Base-by-base conservation (phyloP, 2,888 invertebrate species). In the Azorinus chamasolen region DNA sequence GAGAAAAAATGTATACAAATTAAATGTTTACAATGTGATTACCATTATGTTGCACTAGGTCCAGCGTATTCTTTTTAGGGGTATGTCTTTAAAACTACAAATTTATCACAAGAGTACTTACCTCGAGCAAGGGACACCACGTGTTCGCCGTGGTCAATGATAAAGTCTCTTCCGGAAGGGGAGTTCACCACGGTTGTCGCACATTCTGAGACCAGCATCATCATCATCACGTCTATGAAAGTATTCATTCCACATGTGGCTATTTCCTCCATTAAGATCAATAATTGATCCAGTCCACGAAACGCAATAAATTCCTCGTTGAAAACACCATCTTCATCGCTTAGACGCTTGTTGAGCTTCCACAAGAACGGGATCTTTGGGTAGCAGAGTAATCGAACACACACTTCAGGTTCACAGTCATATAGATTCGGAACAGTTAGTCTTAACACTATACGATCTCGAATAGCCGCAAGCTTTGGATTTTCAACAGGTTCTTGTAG, bases 161-260 rank as follows among this genome's bases (percentile, higher is more conserved):
- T 53, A 37, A 65, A 76, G 20, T 76, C 76, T 51, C 57, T 32
- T 5, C 76, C 80, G n/a, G 80, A 59, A 27, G 64, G 50, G 2
- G 76, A 73, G 62, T 76, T 76, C n/a, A 80, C 76, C n/a, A 80
- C 25, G 10, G 73, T 57, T 12, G 73, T 62, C 16, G 70, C 70
- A 50, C 76, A 76, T 51, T 73, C 72, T 8, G 80, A 76, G 39
- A 76, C 46, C 32, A 70, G 39, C 24, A 69, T n/a, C 62, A 73
- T 70, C 46, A 68, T 73, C 20, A 57, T 25, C 16, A 80, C 73
- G 27, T 76, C 76, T 65, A 10, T 61, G 8, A 80, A 24, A 39
- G 25, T 27, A 5, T 32, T 25, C 5, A 80, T 39, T 16, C 80
- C 80, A 2, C 48, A 32, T 4, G 6, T 64, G 14, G 76, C 58